Base-by-base conservation (phyloP, 2,888 invertebrate species). In the Apamea monoglypha region DNA sequence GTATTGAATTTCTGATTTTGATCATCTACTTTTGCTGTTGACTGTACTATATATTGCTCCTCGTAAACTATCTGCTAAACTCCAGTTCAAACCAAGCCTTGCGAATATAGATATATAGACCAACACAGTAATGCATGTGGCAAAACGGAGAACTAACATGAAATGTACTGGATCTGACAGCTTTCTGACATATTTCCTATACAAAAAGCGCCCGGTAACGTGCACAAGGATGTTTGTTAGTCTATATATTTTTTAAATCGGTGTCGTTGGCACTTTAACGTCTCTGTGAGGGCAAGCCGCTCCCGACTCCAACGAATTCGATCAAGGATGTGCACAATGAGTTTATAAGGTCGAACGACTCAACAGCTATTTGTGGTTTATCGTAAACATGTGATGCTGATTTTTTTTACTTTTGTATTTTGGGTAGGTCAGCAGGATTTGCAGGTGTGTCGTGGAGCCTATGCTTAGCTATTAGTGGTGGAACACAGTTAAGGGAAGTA, bases 321-420 rank as follows among this genome's bases (percentile, higher is more conserved):
- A 90, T 91, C 93, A 92, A 94, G 93, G 94, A 94, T 93, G 91
- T 87, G 81, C 88, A 90, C 92, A 94, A 94, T 92, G 83, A 93
- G 89, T 89, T 89, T 82, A 87, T 93, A 93, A 95, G 94, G 94
- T 94, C 94, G 90, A 89, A 92, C 92, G 90, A 88, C 87, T 89
- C 75, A 80, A 76, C 80, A 36, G 78, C 76, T 73, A 90, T 87
- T 88, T 86, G 87, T 76, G 44, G 72, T 78, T 81, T 80, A 84
- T 87, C 85, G 78, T 81, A 80, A 78, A 87, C 56, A 84, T 53
- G 53, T 78, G 82, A 85, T 74, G 75, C 61, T 77, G 59, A 83
- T 83, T 81, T 81, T 82, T 82, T 53, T 50, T 21, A 50, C 36
- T 16, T 16, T 50, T 74, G 53, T 32, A n/a, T 68, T 71, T 68